phyloP scores from a whole-genome alignment of 2,888 invertebrate species.

The Seladonia tumulorum region DNA sequence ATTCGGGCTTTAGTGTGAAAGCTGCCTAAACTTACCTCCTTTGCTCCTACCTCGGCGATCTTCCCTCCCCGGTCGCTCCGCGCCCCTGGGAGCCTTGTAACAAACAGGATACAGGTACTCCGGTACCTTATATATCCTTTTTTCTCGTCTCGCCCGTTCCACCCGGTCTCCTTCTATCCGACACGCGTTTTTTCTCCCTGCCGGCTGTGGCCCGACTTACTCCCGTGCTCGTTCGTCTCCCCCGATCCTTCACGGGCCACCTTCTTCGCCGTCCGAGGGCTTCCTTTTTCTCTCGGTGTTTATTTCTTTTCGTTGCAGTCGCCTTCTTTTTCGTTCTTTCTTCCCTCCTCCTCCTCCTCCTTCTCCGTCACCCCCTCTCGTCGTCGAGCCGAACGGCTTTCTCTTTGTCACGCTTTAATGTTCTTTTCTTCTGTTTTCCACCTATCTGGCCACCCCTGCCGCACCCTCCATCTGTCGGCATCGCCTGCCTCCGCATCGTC shows the following conservation, averaged over 20 bases:
- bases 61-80: slow-evolving; percentile 21
- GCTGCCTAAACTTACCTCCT: slow-evolving; percentile 64
- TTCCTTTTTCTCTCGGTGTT: slow-evolving; percentile 23
- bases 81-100: slow-evolving; percentile 68
- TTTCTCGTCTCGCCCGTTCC: slow-evolving; percentile 7
- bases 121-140: slow-evolving; percentile 54
- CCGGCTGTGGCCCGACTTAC: slow-evolving; percentile 19
- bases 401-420: slow-evolving; percentile 47
- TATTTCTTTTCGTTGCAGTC: slow-evolving; percentile 9
- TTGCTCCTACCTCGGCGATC: slow-evolving; percentile 39
- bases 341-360: background rate
- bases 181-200: slow-evolving; percentile 7
- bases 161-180: slow-evolving; percentile 2
- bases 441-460: slow-evolving; percentile 33
- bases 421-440: slow-evolving; percentile 55
- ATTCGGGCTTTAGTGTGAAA: slow-evolving; percentile 74
- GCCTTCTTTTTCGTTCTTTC: slow-evolving; percentile 1
- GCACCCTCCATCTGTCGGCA: slow-evolving; percentile 62
- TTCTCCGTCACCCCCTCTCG: background rate
- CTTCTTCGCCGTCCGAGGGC: slow-evolving; percentile 13
- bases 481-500: slow-evolving; percentile 66
- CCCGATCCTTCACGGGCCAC: slow-evolving; percentile 19
- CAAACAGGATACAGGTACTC: slow-evolving; percentile 79
- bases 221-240: slow-evolving; percentile 16
- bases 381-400: background rate